Evolutionary conservation across 1,140 invertebrate genomes (phyloP), one percentile per base, ranked within the genome.

Genomic region (Nephila pilipes): DNA sequence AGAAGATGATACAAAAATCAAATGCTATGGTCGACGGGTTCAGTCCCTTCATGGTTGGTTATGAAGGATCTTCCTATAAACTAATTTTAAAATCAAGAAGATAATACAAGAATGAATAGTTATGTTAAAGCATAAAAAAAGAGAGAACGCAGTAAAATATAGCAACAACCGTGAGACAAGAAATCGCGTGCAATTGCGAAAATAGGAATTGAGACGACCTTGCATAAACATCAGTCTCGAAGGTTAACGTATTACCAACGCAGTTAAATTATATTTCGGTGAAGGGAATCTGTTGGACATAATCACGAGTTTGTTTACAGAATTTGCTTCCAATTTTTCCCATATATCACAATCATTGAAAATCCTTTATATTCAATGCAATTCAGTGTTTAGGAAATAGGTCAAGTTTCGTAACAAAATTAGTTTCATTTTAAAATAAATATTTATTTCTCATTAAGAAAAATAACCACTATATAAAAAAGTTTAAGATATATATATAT

Each of bases 191-290:
- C 54, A 36, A 10, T 80, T 8, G 1, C 38, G 79, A 36, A 80
- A 65, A 65, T 18, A 83, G n/a, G n/a, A 22, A 14, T 4, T 10
- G 25, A 85, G 55, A 60, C 29, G 83, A 85, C 83, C 83, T 85
- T 85, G 46, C 18, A 85, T 85, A 85, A 85, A 85, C 60, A 58
- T 85, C 83, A 85, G 29, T 36, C 60, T 85, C 83, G 83, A 38
- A n/a, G 83, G 83, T 60, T 85, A 85, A 55, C 32, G 22, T 60
- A 29, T 16, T 29, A n/a, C 20, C 46, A 54, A 25, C 29, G 25
- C 55, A 8, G 83, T 60, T 32, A 83, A 75, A 75, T 75, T 75
- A 75, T 54, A 38, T n/a, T 16, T n/a, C 46, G 54, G 6, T 58
- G 8, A n/a, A 46, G 16, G 20, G 29, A 38, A 75, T 25, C 16